phyloP scores from a whole-genome alignment of 2,113 vertebrate genomes.

The Sitta europaea region DNA sequence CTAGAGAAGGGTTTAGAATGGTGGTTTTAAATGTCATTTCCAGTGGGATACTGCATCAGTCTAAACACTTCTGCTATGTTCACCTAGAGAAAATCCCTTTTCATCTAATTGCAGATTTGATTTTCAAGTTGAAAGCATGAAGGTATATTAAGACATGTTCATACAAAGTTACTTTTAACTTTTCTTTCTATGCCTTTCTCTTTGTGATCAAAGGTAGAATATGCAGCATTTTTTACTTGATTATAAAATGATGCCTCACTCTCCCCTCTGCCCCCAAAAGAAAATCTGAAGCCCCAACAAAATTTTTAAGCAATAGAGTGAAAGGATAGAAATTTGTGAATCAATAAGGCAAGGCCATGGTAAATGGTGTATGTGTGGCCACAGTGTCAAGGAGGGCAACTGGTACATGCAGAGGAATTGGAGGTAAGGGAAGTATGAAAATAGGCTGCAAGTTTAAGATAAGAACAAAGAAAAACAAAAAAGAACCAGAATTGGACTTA shows the following conservation, averaged over 20 bases:
- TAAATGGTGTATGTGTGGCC: background rate
- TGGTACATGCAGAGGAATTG: background rate
- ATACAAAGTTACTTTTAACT: constrained; percentile 40
- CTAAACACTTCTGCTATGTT: background rate
- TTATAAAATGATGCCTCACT: background rate
- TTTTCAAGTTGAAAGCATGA: constrained; percentile 46
- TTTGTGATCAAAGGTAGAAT: constrained; percentile 40
- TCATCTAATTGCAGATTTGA: constrained; percentile 31
- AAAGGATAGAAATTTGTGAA: constrained; percentile 33
- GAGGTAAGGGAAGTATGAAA: background rate
- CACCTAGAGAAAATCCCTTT: constrained; percentile 13
- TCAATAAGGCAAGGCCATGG: background rate
- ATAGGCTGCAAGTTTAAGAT: constrained; percentile 41
- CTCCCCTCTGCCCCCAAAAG: background rate
- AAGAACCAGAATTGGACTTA: background rate
- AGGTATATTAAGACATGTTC: constrained; percentile 7
- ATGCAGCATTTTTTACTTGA: background rate
- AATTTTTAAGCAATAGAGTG: constrained; percentile 12
- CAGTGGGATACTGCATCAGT: background rate
- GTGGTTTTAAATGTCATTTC: background rate
- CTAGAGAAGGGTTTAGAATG: background rate
- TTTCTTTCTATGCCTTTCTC: constrained; percentile 9
- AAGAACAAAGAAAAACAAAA: constrained; percentile 35
- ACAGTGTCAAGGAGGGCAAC: background rate
- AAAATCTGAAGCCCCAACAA: constrained; percentile 2